Evolutionary conservation across 2,113 vertebrate species (phyloP), one percentile per base, ranked within the genome.

Genomic region (Jacana jacana): DNA sequence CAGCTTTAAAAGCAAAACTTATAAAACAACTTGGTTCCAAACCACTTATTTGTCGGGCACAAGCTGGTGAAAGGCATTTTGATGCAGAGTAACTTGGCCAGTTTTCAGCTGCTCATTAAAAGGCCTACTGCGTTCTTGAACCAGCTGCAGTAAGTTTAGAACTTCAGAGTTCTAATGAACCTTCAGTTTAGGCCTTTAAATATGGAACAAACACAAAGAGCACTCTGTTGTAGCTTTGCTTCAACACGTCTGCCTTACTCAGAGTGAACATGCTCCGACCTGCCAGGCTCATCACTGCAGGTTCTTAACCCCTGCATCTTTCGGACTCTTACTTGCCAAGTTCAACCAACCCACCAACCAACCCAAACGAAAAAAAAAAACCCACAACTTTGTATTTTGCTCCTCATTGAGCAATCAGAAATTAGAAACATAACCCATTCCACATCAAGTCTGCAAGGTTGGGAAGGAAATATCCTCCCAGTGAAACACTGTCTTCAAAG

Each of bases 21-120:
- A 37, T 35, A 44, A 40, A 69, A 3, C 16, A 73, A 40, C 30
- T 49, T 55, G 12, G 35, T 48, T 91, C 54, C 71, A 91, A 95
- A 87, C 48, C n/a, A 66, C 17, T 77, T 17, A 30, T 44, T 60
- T 0, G 1, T 72, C n/a, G 92, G 69, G 85, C 85, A 94, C 88
- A 65, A 82, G 57, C 57, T 93, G 57, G 70, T 9, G 17, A 89
- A 94, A 89, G 85, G 90, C 75, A 91, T 96, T 82, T 66, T 57
- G 57, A 94, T 69, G 78, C 61, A 89, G 61, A 91, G 11, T 28
- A 92, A 89, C 44, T 60, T 20, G 37, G 35, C 13, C 39, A 30
- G 33, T 82, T 88, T 91, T 89, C 57, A 93, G 54, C 8, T 82
- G 71, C 40, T 88, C 58, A 37, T 75, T 79, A 69, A 81, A 86